Evolutionary conservation across 2,113 vertebrate species (phyloP).

Genomic region (Hyaena hyaena): DNA sequence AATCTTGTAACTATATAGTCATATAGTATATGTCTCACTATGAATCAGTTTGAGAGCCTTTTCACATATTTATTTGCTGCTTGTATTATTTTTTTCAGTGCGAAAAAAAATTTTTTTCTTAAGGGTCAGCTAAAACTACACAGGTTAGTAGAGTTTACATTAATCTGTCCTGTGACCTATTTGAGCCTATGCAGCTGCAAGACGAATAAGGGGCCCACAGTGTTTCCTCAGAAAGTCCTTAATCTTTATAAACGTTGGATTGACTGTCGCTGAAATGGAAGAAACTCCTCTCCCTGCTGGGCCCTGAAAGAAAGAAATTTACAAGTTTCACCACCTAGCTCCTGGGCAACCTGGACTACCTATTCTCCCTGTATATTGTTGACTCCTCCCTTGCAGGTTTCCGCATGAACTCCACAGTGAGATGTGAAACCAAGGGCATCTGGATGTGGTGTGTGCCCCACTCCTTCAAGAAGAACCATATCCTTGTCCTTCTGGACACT

Average conservation of each 20-base stretch:
- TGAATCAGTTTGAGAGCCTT: background rate
- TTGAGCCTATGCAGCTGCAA: background rate
- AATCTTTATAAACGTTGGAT: background rate
- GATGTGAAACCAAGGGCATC: constrained; percentile 75
- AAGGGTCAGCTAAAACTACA: background rate
- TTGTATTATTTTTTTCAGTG: background rate
- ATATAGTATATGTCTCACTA: background rate
- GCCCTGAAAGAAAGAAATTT: background rate
- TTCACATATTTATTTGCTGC: background rate
- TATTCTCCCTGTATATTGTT: background rate
- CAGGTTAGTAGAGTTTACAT: background rate
- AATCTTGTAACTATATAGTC: background rate
- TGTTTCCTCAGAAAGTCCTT: background rate
- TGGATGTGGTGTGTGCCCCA: constrained; percentile 45
- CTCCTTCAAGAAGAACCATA: constrained; percentile 14
- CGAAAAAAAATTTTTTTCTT: background rate
- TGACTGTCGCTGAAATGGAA: background rate
- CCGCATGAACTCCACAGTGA: constrained; percentile 63
- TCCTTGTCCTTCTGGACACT: constrained; percentile 75
- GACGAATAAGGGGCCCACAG: background rate
- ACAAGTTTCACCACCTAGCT: background rate
- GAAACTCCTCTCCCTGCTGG: background rate
- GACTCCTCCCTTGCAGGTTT: constrained; percentile 61
- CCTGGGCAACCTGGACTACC: background rate
- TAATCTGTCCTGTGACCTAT: background rate